Base-by-base conservation (phyloP, 1,140 invertebrate genomes). In the Drosophila arawakana region DNA sequence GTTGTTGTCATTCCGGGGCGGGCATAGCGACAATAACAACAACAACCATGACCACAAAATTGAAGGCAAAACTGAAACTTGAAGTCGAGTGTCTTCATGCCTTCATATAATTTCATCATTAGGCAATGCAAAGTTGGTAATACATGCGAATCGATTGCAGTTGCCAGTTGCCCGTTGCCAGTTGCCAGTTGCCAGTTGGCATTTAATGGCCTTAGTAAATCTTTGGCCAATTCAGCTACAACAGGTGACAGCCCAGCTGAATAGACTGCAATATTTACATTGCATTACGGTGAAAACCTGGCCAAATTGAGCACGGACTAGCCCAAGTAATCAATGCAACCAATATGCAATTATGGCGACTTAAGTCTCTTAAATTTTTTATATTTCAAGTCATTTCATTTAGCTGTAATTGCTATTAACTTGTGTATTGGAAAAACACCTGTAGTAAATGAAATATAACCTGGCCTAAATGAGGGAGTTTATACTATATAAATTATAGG, bases 81-180 rank as follows among this genome's bases (percentile, higher is more conserved):
- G 18, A 34, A 39, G 44, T 58, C 55, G 49, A 30, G n/a, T 54
- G 15, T 52, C 50, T 61, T 37, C 49, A 47, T 49, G 61, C 37
- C 49, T 62, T 72, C 47, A 41, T 80, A 71, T 70, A 86, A 88
- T 77, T 81, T 72, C 62, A 81, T 86, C 79, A 81, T 86, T 80
- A 72, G 79, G 54, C 66, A 49, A 47, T 68, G 46, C 68, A 49
- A 46, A 65, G 49, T 49, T 63, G 30, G 46, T 50, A 52, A 61
- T 37, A 63, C 54, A 59, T 70, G 52, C 52, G 50, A 76, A 72
- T 73, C 63, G 50, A 66, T 55, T 69, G 54, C 50, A 66, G 54
- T 44, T 15, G 50, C 18, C 41, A 58, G 44, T 65, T 61, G 54
- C 39, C 63, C 73, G 52, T 47, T 21, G 58, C 13, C 46, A 62